Conservation (phyloP, 2,113 vertebrate genomes). For the Hippocampus guttulatus region DNA sequence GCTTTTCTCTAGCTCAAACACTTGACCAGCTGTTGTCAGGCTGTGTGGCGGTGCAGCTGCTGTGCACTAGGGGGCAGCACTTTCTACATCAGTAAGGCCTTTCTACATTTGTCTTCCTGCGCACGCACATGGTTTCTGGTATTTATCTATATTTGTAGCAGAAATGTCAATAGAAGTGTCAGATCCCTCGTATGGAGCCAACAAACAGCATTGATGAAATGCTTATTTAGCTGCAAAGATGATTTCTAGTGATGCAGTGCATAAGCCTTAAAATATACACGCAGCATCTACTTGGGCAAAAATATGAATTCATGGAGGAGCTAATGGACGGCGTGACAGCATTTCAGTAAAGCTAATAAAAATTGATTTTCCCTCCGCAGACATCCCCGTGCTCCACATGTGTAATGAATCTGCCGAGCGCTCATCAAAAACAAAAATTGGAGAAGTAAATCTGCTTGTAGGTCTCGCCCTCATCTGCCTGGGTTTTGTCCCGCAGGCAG, state of each 20-base stretch:
- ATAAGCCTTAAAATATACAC: conserved; percentile 68
- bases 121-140: not conserved
- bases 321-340: conserved; percentile 68
- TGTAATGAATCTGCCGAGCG: conserved; percentile 66
- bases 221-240: conserved; percentile 61
- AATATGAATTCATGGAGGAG: conserved; percentile 56
- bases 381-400: conserved; percentile 56
- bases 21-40: conserved; percentile 49
- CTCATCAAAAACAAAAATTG: conserved; percentile 69
- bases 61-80: conserved; percentile 88
- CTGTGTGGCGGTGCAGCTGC: conserved; percentile 43
- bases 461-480: conserved; percentile 33
- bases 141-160: conserved; percentile 10
- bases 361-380: conserved; percentile 58
- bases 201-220: conserved; percentile 54
- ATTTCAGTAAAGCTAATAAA: conserved; percentile 61
- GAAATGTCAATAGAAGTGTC: conserved; percentile 8
- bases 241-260: conserved; percentile 59
- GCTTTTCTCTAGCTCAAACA: conserved; percentile 43
- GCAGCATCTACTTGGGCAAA: conserved; percentile 36
- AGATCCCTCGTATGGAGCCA: conserved; percentile 12
- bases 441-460: conserved; percentile 70
- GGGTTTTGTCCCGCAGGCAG: conserved; percentile 57
- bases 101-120: not conserved
- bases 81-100: conserved; percentile 17